Conservation (phyloP, 2,888 invertebrate species). For the Eilema caniola region DNA sequence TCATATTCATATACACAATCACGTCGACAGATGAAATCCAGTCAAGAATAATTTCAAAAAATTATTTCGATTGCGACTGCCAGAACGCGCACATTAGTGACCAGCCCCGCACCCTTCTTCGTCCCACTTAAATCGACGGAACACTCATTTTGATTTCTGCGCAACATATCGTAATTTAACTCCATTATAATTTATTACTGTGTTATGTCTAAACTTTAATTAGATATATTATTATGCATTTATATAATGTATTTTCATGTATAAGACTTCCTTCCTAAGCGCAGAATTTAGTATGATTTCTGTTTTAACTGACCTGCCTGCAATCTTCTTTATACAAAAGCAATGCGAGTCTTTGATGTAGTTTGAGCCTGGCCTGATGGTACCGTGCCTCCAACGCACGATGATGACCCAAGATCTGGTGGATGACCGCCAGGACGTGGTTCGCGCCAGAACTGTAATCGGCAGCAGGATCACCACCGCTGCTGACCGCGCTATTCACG, state of each 20-base stretch:
- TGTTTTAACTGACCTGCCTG: slow-evolving; percentile 90
- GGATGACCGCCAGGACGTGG: slow-evolving; percentile 98
- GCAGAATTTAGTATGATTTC: not conserved
- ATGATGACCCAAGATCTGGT: slow-evolving; percentile 98
- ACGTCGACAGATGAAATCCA: too few relatives aligned
- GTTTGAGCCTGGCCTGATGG: slow-evolving; percentile 97
- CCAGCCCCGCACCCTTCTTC: too few relatives aligned
- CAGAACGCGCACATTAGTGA: too few relatives aligned
- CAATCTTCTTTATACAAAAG: slow-evolving; percentile 98
- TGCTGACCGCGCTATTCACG: slow-evolving; percentile 87
- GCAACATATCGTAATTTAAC: too few relatives aligned
- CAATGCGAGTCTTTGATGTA: slow-evolving; percentile 97
- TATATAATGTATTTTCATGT: not conserved
- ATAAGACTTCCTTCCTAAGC: not conserved
- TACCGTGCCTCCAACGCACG: slow-evolving; percentile 97
- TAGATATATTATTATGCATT: not conserved
- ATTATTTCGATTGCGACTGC: too few relatives aligned
- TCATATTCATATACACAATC: too few relatives aligned
- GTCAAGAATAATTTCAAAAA: too few relatives aligned
- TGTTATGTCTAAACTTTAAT: not conserved
- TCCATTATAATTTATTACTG: too few relatives aligned
- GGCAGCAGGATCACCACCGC: slow-evolving; percentile 94
- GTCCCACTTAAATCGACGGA: too few relatives aligned
- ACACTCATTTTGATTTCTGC: too few relatives aligned
- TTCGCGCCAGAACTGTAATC: slow-evolving; percentile 99